A percentile compares a stretch with the other conserved stretches of the same genome.
phyloP scores from a whole-genome alignment of 2,797 vertebrate genomes.

The Mareca penelope region DNA sequence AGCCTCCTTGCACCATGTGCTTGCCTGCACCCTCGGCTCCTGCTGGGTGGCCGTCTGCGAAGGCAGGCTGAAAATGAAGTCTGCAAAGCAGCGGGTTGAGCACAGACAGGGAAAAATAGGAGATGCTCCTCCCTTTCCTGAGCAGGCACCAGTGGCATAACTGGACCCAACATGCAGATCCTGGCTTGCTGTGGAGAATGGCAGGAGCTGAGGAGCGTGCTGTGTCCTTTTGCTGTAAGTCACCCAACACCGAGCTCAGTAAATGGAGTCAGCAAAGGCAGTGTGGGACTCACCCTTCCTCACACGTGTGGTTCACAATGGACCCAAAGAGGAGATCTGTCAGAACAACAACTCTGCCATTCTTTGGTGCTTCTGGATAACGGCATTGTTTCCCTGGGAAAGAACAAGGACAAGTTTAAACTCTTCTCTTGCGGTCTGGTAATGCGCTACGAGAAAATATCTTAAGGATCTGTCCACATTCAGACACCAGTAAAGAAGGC shows the following conservation, averaged over 20 bases:
- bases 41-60: neutral
- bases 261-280: neutral
- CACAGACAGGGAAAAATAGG: neutral
- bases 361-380: constrained; percentile 18
- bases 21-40: neutral
- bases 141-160: rapidly evolving
- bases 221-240: neutral
- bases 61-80: neutral
- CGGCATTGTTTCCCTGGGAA: constrained; percentile 59
- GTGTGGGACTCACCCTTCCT: constrained; percentile 15
- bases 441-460: neutral
- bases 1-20: neutral
- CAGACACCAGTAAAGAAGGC: neutral
- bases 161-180: neutral
- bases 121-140: neutral
- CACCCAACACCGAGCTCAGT: neutral
- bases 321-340: constrained; percentile 29
- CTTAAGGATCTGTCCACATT: constrained; percentile 29
- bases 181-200: neutral
- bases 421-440: neutral
- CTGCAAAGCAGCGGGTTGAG: neutral
- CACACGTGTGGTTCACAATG: neutral
- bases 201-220: rapidly evolving
- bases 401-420: constrained; percentile 56
- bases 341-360: constrained; percentile 50